These are phyloP conservation scores for Rallus crepitans DNA, from an alignment of 2,797 vertebrate genomes.

Conservation along the genomic window DNA sequence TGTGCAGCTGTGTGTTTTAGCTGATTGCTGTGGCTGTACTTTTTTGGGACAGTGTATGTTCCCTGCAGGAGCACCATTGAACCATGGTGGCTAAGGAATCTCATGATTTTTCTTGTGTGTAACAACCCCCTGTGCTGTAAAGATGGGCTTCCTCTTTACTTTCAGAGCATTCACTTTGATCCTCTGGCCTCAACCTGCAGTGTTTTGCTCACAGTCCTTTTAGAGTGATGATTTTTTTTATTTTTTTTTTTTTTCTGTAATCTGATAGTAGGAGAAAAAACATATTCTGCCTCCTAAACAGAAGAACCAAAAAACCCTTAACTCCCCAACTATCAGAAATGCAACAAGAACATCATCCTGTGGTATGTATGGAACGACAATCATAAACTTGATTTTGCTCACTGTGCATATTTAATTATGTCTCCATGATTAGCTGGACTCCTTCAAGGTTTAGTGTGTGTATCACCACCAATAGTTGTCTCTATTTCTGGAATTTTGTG, in stretches of 20 bases:
- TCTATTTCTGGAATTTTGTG: neutral
- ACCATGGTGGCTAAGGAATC: neutral
- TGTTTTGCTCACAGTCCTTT: neutral
- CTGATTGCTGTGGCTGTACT: neutral
- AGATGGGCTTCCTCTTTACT: neutral
- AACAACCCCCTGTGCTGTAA: neutral
- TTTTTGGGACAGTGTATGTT: accelerated
- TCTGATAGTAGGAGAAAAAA: neutral
- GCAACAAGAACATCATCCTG: neutral
- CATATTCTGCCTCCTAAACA: accelerated
- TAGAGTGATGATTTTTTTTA: accelerated
- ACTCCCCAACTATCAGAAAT: neutral
- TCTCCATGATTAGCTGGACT: neutral
- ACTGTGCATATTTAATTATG: neutral
- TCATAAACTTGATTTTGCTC: neutral
- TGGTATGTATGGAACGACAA: neutral
- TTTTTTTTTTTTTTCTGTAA: neutral
- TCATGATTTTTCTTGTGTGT: neutral
- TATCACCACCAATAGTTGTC: neutral
- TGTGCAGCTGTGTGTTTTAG: neutral
- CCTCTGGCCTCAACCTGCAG: neutral
- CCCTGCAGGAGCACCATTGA: neutral
- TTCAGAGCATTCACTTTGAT: neutral
- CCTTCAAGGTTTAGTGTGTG: neutral
- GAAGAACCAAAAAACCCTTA: neutral